These are phyloP conservation scores for Rafetus swinhoei DNA, from an alignment of 2,113 vertebrate genomes.

Conservation along the genomic window DNA sequence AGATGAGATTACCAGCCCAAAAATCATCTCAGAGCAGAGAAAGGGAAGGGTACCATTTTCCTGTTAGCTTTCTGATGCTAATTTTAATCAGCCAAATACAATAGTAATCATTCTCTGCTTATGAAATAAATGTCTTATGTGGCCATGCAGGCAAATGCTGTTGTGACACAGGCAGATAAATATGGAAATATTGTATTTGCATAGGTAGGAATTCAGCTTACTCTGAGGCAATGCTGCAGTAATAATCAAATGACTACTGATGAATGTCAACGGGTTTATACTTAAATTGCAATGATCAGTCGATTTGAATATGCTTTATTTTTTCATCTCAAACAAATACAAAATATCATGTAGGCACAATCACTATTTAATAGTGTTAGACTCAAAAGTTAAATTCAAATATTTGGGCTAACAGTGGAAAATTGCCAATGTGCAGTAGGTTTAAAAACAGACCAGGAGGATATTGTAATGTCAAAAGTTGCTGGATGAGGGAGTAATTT, in stretches of 20 bases:
- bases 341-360: rapidly evolving
- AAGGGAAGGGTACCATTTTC: not conserved
- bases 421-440: not conserved
- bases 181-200: conserved; percentile 19
- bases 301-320: not conserved
- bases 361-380: not conserved
- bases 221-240: not conserved
- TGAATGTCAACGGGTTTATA: not conserved
- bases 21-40: conserved; percentile 25
- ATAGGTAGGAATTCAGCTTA: not conserved
- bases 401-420: not conserved
- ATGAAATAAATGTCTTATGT: not conserved
- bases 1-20: not conserved
- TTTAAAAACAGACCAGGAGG: conserved; percentile 21
- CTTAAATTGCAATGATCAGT: not conserved
- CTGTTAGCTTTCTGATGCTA: not conserved
- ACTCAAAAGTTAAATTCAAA: not conserved
- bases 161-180: not conserved
- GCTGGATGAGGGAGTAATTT: conserved; percentile 5
- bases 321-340: not conserved
- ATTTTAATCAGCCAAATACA: not conserved
- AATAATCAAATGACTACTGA: not conserved
- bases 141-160: not conserved
- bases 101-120: not conserved
- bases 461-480: not conserved